Conservation (phyloP, 1,140 invertebrate genomes). For the Penaeus japonicus region DNA sequence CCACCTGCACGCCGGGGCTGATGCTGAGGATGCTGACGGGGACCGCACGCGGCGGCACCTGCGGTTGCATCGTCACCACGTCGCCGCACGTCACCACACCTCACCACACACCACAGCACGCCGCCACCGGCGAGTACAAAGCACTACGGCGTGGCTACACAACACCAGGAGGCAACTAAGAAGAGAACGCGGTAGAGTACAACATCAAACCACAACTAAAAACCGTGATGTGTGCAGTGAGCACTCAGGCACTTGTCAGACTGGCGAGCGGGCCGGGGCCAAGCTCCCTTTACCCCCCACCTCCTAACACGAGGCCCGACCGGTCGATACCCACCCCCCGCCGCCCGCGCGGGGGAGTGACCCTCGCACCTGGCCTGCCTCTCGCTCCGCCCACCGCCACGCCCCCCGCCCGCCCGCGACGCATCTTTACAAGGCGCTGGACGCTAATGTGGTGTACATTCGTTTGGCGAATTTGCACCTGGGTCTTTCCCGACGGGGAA, state of each 20-base stretch:
- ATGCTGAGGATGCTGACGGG: constrained; percentile 22
- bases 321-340: constrained; percentile 36
- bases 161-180: constrained; percentile 49
- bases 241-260: constrained; percentile 56
- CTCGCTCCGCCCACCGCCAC: constrained; percentile 29
- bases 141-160: constrained; percentile 43
- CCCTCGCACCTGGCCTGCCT: constrained; percentile 42
- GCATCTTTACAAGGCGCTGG: neutral
- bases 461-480: neutral
- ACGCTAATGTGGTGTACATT: neutral
- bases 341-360: constrained; percentile 10
- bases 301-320: constrained; percentile 39
- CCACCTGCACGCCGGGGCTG: constrained; percentile 45
- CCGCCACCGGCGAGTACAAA: constrained; percentile 32
- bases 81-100: constrained; percentile 28
- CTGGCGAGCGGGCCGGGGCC: constrained; percentile 42
- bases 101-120: constrained; percentile 18
- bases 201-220: constrained; percentile 55
- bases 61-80: neutral
- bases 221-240: constrained; percentile 53
- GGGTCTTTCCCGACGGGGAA: neutral
- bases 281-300: constrained; percentile 19
- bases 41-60: constrained; percentile 35
- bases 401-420: neutral
- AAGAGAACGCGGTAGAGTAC: constrained; percentile 48